Percentiles rank a stretch among this genome's conserved stretches.
Conservation (phyloP, 1,140 invertebrate genomes). For the Acyrthosiphon pisum region DNA sequence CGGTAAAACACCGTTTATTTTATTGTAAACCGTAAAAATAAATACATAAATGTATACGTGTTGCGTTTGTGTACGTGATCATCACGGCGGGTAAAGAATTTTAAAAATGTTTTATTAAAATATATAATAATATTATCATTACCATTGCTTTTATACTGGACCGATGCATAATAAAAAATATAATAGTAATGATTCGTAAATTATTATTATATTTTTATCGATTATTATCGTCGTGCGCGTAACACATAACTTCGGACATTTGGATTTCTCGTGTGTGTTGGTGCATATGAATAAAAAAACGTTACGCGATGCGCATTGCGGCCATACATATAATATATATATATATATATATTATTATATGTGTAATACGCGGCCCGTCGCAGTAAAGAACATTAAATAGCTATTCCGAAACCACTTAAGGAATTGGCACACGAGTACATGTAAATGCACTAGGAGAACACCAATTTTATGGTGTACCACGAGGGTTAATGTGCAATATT, state of each 20-base stretch:
- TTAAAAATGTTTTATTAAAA: background rate
- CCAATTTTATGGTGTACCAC: slow-evolving; percentile 20
- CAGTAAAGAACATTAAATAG: slow-evolving; percentile 26
- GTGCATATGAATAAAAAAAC: background rate
- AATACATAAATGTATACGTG: background rate
- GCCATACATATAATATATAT: background rate
- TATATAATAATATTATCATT: background rate
- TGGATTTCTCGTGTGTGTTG: background rate
- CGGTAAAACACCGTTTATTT: background rate
- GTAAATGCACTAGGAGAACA: background rate
- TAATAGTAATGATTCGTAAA: background rate
- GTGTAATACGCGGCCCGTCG: background rate
- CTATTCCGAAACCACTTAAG: slow-evolving; percentile 40
- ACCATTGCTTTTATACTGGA: background rate
- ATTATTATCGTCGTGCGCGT: background rate
- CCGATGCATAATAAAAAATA: background rate
- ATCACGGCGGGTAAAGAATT: background rate
- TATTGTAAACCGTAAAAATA: background rate
- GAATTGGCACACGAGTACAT: slow-evolving; percentile 16
- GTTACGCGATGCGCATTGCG: background rate
- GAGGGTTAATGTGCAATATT: background rate
- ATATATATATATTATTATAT: background rate
- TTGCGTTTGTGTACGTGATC: background rate
- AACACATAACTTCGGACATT: background rate
- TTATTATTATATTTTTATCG: background rate